Evolutionary conservation across 1,140 invertebrate genomes (phyloP), one percentile per base, ranked within the genome.

Genomic region (Pachypeltis micranthus): DNA sequence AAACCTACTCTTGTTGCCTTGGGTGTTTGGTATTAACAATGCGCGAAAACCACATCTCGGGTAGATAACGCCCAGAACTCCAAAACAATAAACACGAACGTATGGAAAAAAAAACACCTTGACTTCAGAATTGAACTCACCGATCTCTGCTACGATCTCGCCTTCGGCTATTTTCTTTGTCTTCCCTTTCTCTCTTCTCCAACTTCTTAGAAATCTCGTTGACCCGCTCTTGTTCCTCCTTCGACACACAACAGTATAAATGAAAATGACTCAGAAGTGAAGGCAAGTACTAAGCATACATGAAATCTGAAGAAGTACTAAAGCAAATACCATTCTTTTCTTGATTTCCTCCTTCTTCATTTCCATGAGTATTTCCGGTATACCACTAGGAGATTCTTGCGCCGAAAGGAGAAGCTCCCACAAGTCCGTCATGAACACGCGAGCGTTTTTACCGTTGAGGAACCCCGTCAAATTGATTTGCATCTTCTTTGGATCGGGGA

Each of bases 401-500:
- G 96, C 97, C 60, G 93, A 96, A 57, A 96, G 80, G 55, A 99
- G 75, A 63, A 98, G 76, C 56, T 92, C 87, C 96, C 97, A 99
- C 44, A 99, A 76, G 73, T 99, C 95, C 0, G 86, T 88, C 87
- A 98, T 96, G 74, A 99, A 99, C 65, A 93, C 86, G 51, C 96
- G 83, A 12, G 97, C 94, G 80, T 98, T 97, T 76, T 93, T 95
- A 1, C 93, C 94, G 77, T 99, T 98, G 26, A 99, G 78, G 76
- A 99, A 99, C 12, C 97, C 97, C 34, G 96, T 99, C 71, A 99
- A 78, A 77, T 98, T 99, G 70, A 99, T 99, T 81, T 99, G 96
- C 87, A 99, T 98, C 75, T 96, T 91, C 75, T 94, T 93, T 39
- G 94, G 94, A 80, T 98, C 95, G 23, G 96, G 93, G 79, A 84